These are phyloP conservation scores for Dendrolimus kikuchii DNA, from an alignment of 1,140 invertebrate species.

Conservation along the genomic window DNA sequence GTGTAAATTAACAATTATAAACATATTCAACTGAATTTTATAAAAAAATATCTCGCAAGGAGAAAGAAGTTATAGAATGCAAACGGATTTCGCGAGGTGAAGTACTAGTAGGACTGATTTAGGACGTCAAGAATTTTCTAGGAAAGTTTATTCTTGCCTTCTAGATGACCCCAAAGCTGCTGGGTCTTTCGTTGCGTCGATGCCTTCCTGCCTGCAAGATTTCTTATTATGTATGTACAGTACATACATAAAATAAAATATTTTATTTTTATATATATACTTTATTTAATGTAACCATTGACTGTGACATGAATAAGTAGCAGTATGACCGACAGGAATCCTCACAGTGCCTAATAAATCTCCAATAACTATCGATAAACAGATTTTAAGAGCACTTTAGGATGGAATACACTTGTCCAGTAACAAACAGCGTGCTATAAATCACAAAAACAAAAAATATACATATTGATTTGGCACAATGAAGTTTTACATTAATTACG, in stretches of 20 bases:
- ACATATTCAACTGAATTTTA: no score
- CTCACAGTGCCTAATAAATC: constrained; percentile 27
- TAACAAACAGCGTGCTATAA: constrained; percentile 40
- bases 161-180: no score
- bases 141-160: no score
- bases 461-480: constrained; percentile 41
- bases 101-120: no score
- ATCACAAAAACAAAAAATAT: constrained; percentile 36
- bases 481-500: constrained; percentile 7
- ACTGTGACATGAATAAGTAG: constrained; percentile 46
- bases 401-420: constrained; percentile 64
- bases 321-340: constrained; percentile 25
- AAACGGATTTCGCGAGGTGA: no score
- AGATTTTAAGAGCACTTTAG: constrained; percentile 68
- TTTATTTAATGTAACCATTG: constrained; percentile 61
- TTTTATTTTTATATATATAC: constrained; percentile 34
- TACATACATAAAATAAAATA: constrained; percentile 7
- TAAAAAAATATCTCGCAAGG: no score
- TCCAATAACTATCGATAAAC: constrained; percentile 48
- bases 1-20: no score
- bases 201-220: no score
- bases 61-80: no score
- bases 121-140: no score
- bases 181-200: no score
- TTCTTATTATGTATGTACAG: neutral